Evolutionary conservation across 2,797 vertebrate genomes (phyloP), one percentile per base, ranked within the genome.

Genomic region (Eulemur rubriventer): DNA sequence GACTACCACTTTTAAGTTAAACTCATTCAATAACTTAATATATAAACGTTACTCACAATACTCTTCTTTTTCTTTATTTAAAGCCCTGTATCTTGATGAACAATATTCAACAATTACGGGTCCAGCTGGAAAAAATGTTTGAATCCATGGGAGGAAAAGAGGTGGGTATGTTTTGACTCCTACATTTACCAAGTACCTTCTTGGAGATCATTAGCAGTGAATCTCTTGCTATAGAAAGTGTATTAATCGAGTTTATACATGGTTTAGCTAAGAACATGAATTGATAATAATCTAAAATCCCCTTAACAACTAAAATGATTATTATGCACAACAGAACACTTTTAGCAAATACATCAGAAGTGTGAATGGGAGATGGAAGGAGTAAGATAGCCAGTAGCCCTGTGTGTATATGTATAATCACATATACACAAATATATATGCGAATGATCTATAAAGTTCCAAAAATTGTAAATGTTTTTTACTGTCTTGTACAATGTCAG

Each of bases 71-170:
- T 63, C 14, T 89, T 93, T 69, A 88, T 97, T 86, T 91, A 95
- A 80, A 99, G 99, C 99, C 99, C 96, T 99, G 99, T 98, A 99
- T 99, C 98, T 97, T 99, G 98, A 99, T 99, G 98, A 99, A 99
- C 98, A 99, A 99, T 98, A 99, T 99, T 95, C 99, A 99, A 96
- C 99, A 99, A 86, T 97, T 99, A 33, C 98, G 99, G 46, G 99
- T 99, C 89, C 99, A 99, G 93, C 99, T 99, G 97, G 99, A 99
- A 98, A 99, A 99, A 98, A 99, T 99, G 99, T 99, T 99, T 97
- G 99, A 99, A 98, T 99, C 99, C 85, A 99, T 99, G 99, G 99
- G 99, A 80, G 99, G 99, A 63, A 99, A 99, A 98, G 99, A 99
- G 99, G 99, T 99, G 95, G 93, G 99, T 98, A 10, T 1, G 18